Conservation (phyloP, 1,140 invertebrate genomes). For the Drosophila aff. region DNA sequence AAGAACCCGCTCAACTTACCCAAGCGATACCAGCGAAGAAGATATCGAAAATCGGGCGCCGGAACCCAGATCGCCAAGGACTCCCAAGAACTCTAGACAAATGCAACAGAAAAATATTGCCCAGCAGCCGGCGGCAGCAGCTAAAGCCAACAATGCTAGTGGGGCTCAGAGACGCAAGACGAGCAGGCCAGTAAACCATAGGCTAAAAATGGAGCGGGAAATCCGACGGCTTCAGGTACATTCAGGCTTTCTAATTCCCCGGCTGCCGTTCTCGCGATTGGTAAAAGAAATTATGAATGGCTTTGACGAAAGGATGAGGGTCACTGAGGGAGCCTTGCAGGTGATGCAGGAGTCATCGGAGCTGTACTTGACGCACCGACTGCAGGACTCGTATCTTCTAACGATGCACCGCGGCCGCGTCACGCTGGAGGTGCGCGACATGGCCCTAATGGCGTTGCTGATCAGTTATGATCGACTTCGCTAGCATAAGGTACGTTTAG, state of each 20-base stretch:
- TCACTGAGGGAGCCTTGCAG: slow-evolving; percentile 2
- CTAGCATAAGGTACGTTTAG: neutral
- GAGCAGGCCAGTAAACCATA: neutral
- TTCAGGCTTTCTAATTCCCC: slow-evolving; percentile 4
- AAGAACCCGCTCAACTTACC: neutral
- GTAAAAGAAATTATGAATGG: slow-evolving; percentile 6
- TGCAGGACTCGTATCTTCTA: slow-evolving; percentile 10
- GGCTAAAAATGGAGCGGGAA: neutral
- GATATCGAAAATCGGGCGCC: neutral
- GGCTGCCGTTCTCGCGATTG: slow-evolving; percentile 8
- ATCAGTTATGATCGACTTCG: neutral
- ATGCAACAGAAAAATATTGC: neutral
- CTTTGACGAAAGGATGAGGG: neutral
- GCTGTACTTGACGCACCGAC: slow-evolving; percentile 1
- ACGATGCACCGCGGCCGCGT: slow-evolving; percentile 10
- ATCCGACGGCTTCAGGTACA: neutral
- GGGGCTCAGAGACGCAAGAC: neutral
- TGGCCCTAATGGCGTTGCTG: slow-evolving; percentile 6
- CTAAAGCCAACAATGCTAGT: neutral
- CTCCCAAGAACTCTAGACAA: neutral
- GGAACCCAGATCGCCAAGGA: neutral
- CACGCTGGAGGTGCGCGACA: slow-evolving; percentile 12
- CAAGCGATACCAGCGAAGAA: neutral
- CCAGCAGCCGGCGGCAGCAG: neutral
- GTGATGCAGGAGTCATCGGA: slow-evolving; percentile 13